These are phyloP conservation scores for honey bee (Apis mellifera) DNA, from an alignment of 1,140 invertebrate species.

Conservation along the genomic window Amel_HAv3.1 CM009935.2:8110001-8110500, in stretches of 20 bases:
- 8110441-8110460: slow-evolving; percentile 72
- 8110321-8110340: slow-evolving; percentile 65
- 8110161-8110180: no score
- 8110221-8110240: no score
- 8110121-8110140: no score
- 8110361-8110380: slow-evolving; percentile 68
- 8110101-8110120: no score
- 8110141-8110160: no score
- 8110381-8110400: slow-evolving; percentile 55
- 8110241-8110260: neutral
- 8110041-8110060: no score
- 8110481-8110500: slow-evolving; percentile 61
- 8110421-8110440: slow-evolving; percentile 74
- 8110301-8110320: slow-evolving; percentile 73
- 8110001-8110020: no score
- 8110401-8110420: slow-evolving; percentile 66
- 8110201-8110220: no score
- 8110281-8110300: slow-evolving; percentile 42
- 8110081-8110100: no score
- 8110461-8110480: slow-evolving; percentile 76
- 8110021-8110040: no score
- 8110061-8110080: no score
- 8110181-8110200: no score
- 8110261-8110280: slow-evolving; percentile 37
- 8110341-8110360: slow-evolving; percentile 74